Evolutionary conservation across 2,113 vertebrate genomes (phyloP).

Genomic region (Setophaga coronata): DNA sequence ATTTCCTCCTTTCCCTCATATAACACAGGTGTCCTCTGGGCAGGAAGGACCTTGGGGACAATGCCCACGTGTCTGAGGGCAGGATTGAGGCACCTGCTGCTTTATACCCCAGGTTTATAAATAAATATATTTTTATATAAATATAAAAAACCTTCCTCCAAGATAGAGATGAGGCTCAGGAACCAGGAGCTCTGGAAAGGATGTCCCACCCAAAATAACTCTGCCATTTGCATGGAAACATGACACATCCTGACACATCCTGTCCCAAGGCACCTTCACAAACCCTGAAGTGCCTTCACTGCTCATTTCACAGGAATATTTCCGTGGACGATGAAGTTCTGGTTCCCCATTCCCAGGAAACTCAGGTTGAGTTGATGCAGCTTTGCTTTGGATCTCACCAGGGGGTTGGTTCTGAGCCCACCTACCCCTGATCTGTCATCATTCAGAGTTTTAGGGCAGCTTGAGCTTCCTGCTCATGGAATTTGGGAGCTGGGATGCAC

Average conservation of each 20-base stretch:
- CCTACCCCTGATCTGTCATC: not conserved
- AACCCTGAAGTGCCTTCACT: not conserved
- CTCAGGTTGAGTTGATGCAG: not conserved
- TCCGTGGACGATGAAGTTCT: not conserved
- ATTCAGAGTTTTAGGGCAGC: not conserved
- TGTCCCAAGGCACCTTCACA: not conserved
- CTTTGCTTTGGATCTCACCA: not conserved
- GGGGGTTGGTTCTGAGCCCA: not conserved
- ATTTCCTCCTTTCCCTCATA: not conserved
- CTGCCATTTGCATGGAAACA: not conserved
- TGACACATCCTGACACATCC: not conserved
- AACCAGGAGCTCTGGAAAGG: not conserved
- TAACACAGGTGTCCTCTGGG: not conserved
- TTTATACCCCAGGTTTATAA: not conserved
- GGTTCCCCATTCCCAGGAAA: not conserved
- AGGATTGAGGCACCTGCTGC: not conserved
- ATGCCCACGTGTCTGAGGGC: fast-evolving
- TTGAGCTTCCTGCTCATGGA: not conserved
- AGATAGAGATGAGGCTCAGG: not conserved
- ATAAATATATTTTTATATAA: too few relatives aligned
- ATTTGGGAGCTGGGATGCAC: not conserved
- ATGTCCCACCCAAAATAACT: not conserved
- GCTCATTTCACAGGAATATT: not conserved
- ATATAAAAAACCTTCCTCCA: not conserved
- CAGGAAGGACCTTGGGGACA: not conserved